Evolutionary conservation across 1,140 invertebrate genomes (phyloP), one percentile per base, ranked within the genome.

Genomic region (Drosophila lini): DNA sequence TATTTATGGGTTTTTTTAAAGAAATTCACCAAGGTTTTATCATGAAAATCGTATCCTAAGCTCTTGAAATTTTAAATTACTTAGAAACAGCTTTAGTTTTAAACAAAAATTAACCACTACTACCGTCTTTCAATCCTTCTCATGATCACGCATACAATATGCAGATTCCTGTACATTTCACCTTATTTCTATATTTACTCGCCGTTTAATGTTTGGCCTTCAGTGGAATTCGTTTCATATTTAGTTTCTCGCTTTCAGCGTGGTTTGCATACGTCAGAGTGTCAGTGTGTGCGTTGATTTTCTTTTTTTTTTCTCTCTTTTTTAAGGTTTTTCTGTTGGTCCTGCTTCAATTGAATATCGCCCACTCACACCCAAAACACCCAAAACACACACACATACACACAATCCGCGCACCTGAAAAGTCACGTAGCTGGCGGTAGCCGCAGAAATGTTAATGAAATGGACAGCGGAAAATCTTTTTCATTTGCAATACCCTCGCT

Each of bases 391-490:
- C 9, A 34, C 55, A 38, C 36, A 63, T 16, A 53, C 13, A 74
- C 34, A 58, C 32, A 61, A 41, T 38, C 50, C 13, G 57, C 38
- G 40, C 16, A 56, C 69, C 32, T 64, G 59, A 25, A 74, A 64
- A 74, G 69, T 75, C 73, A 75, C 73, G 73, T 75, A 64, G n/a
- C n/a, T 47, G 32, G 9, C 41, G 50, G 19, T 61, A 41, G 59
- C 71, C 68, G 53, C 69, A 70, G 59, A 73, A 84, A 73, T 84
- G 77, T 74, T 84, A 80, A 80, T 74, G 78, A 80, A 84, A 84
- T 84, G 73, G 74, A 77, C 81, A 84, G 59, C 71, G 62, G 53
- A 40, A 68, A 79, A 63, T 64, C 64, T 32, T 65, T 69, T 73
- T 58, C n/a, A 64, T 52, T 16, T 32, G 28, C 61, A 42, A 36